Evolutionary conservation across 2,888 invertebrate species (phyloP).

Genomic region (Xylota segnis): DNA sequence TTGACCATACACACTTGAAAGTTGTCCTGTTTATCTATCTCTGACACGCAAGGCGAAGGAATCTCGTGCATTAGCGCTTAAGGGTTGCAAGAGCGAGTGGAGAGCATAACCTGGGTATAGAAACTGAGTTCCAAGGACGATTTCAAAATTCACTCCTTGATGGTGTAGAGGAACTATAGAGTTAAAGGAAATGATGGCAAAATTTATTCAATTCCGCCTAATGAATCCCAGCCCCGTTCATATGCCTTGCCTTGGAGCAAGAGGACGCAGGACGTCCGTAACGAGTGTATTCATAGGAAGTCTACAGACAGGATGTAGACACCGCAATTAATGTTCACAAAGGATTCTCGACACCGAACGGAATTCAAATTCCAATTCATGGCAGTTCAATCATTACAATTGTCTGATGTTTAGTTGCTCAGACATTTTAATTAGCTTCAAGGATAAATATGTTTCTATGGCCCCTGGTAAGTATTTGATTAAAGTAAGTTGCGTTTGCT

Average conservation of each 20-base stretch:
- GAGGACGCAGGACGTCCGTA: not conserved
- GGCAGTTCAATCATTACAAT: not conserved
- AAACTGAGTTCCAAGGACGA: not conserved
- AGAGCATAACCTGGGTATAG: not conserved
- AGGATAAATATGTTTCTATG: not conserved
- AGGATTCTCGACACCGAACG: not conserved
- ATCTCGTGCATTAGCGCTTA: not conserved
- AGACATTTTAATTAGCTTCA: constrained; percentile 2
- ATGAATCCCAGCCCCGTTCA: not conserved
- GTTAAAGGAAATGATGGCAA: not conserved
- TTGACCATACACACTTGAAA: constrained; percentile 14
- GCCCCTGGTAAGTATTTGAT: not conserved
- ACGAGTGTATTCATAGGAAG: not conserved
- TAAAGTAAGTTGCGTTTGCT: not conserved
- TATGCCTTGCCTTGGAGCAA: not conserved
- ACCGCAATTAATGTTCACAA: not conserved
- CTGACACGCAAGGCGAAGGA: not conserved
- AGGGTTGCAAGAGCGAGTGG: not conserved
- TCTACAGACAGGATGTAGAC: constrained; percentile 2
- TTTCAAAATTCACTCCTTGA: not conserved
- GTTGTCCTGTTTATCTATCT: not conserved
- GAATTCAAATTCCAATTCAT: not conserved
- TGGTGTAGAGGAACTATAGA: not conserved
- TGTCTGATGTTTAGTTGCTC: constrained; percentile 2
- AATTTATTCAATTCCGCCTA: not conserved